phyloP scores from a whole-genome alignment of 2,888 invertebrate genomes.

The Lordiphosa fenestrarum region DNA sequence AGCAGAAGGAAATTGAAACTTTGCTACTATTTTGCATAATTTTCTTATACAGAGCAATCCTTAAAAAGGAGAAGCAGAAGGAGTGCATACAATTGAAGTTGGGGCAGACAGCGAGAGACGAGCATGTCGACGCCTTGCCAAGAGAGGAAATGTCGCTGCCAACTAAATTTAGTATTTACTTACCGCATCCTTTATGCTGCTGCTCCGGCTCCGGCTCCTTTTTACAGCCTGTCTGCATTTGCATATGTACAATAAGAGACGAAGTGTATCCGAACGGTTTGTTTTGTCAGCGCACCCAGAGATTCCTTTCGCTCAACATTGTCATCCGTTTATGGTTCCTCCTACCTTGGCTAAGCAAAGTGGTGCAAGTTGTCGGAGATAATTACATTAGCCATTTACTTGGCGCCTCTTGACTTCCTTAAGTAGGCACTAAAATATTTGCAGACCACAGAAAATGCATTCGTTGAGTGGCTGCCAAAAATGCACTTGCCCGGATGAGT shows the following conservation, averaged over 20 bases:
- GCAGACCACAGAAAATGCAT: constrained; percentile 58
- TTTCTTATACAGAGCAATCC: constrained; percentile 56
- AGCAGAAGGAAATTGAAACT: constrained; percentile 67
- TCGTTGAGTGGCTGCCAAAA: constrained; percentile 57
- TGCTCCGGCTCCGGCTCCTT: not conserved
- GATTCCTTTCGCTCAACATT: constrained; percentile 17
- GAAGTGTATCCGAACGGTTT: constrained; percentile 38
- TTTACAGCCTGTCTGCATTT: constrained; percentile 33
- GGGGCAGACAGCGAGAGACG: constrained; percentile 30
- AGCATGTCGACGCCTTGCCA: constrained; percentile 71
- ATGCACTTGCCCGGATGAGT: constrained; percentile 64
- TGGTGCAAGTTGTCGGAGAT: constrained; percentile 21
- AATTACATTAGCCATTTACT: constrained; percentile 61
- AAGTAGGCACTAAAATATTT: constrained; percentile 51
- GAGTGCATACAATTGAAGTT: constrained; percentile 56
- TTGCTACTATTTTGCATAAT: constrained; percentile 75
- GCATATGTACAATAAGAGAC: constrained; percentile 39
- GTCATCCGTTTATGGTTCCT: constrained; percentile 18
- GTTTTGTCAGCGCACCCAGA: constrained; percentile 35
- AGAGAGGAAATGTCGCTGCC: constrained; percentile 69
- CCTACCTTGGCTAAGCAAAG: not conserved
- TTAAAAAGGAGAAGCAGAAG: constrained; percentile 7
- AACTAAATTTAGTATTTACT: constrained; percentile 72
- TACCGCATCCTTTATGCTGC: constrained; percentile 65
- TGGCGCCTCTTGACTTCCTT: constrained; percentile 50